These are phyloP conservation scores for Cepphus grylle DNA, from an alignment of 2,113 vertebrate genomes.

Conservation along the genomic window DNA sequence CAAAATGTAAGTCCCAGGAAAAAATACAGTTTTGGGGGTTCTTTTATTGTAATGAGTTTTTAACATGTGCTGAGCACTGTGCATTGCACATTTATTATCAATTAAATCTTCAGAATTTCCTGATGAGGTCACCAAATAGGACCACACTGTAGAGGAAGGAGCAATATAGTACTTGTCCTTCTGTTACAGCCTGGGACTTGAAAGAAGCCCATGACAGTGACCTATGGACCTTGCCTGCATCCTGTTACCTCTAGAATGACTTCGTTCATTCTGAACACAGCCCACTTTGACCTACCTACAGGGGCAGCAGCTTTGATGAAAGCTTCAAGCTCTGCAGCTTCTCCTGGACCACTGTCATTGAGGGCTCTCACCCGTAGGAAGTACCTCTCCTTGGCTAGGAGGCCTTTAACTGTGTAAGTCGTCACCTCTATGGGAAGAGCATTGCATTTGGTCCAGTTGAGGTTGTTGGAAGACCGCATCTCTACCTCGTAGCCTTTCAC, in stretches of 20 bases:
- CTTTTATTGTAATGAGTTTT: not conserved
- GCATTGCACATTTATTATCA: not conserved
- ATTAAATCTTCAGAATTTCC: not conserved
- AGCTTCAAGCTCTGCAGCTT: constrained; percentile 73
- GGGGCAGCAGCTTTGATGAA: constrained; percentile 71
- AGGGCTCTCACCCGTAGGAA: constrained; percentile 78
- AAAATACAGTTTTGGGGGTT: not conserved
- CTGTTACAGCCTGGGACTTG: not conserved
- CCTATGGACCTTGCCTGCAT: not conserved
- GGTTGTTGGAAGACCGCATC: constrained; percentile 71
- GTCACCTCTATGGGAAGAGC: constrained; percentile 60
- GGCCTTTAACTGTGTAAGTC: constrained; percentile 80
- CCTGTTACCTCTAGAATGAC: not conserved
- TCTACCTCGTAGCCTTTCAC: constrained; percentile 86
- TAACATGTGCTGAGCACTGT: not conserved
- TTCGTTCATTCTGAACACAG: not conserved
- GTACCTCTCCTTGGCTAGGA: constrained; percentile 79
- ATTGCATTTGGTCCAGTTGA: constrained; percentile 83
- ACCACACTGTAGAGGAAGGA: not conserved
- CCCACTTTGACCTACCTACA: constrained; percentile 69
- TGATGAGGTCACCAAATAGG: not conserved
- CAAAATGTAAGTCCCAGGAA: not conserved
- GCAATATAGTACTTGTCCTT: not conserved
- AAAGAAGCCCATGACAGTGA: not conserved
- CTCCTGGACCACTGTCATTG: constrained; percentile 77